Evolutionary conservation across 2,888 invertebrate genomes (phyloP), one percentile per base, ranked within the genome.

Genomic region (Pardosa pseudoannulata): DNA sequence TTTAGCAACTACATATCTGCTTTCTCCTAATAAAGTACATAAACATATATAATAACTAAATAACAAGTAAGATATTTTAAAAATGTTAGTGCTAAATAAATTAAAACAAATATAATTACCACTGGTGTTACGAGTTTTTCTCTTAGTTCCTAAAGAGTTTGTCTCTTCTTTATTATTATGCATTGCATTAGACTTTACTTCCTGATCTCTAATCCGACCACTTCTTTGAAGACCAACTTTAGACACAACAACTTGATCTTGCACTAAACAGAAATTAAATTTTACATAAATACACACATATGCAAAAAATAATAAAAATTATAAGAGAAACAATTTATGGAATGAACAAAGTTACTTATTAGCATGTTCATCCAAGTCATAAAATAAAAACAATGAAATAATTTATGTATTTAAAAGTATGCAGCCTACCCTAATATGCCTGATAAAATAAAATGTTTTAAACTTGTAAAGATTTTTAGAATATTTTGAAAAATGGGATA

Each of bases 81-180:
- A n/a, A n/a, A n/a, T n/a, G n/a, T n/a, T n/a, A n/a, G n/a, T n/a
- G n/a, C n/a, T n/a, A n/a, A n/a, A n/a, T n/a, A n/a, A n/a, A n/a
- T n/a, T n/a, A n/a, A n/a, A n/a, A n/a, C n/a, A 56, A 56, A 6
- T 56, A 56, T 56, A 19, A 19, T 23, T 56, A 56, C 56, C 56
- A 56, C 56, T 56, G 56, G 56, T 80, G 71, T 79, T 79, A 23
- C 88, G 67, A 71, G 88, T 88, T 79, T 88, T 88, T 72, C 88
- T 83, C 80, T 88, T 88, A 29, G 75, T 83, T 79, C 72, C 70
- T 46, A 86, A 70, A 56, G 73, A 79, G 76, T 72, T 76, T 56
- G 68, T 76, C 71, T 87, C 87, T 62, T 87, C 78, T 56, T 78
- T 87, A 28, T 73, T 76, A 56, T 80, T 87, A 67, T 75, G 75